A percentile compares a stretch with the other conserved stretches of the same genome.
Conservation (phyloP, 2,797 vertebrate species). For the Scleropages formosus region DNA sequence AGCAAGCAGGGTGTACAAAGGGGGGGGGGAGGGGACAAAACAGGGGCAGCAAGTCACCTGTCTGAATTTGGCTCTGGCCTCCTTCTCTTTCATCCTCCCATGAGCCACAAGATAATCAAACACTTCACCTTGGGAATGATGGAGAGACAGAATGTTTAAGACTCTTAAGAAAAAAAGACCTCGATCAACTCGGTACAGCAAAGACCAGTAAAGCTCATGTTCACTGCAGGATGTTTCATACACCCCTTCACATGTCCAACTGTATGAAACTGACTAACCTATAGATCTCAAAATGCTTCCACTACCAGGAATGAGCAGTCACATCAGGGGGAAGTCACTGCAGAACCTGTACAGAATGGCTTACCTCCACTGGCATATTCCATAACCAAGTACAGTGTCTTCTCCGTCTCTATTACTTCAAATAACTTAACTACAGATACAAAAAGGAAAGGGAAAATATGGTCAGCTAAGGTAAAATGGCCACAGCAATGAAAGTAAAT, state of each 20-base stretch:
- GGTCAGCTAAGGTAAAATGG: constrained; percentile 16
- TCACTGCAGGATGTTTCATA: no score
- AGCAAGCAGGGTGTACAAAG: not conserved
- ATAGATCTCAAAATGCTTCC: no score
- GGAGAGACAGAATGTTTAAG: constrained; percentile 14
- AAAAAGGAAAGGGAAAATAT: constrained; percentile 4
- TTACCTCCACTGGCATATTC: constrained; percentile 89
- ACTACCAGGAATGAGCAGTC: not conserved
- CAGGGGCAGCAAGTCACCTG: constrained; percentile 67
- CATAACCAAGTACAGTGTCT: constrained; percentile 93
- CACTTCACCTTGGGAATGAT: constrained; percentile 80
- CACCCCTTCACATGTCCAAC: no score
- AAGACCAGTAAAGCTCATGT: not conserved
- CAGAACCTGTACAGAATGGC: constrained; percentile 37
- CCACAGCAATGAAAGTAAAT: not conserved
- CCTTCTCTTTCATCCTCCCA: constrained; percentile 99
- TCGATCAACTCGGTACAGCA: not conserved
- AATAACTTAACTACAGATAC: constrained; percentile 84
- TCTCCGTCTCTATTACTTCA: constrained; percentile 94
- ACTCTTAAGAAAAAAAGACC: not conserved
- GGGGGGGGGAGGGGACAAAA: not conserved
- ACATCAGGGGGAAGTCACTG: not conserved
- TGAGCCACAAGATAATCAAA: constrained; percentile 99
- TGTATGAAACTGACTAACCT: not conserved
- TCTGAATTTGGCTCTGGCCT: constrained; percentile 98